These are phyloP conservation scores for Fabriciana adippe DNA, from an alignment of 2,888 invertebrate species.

Conservation along the genomic window DNA sequence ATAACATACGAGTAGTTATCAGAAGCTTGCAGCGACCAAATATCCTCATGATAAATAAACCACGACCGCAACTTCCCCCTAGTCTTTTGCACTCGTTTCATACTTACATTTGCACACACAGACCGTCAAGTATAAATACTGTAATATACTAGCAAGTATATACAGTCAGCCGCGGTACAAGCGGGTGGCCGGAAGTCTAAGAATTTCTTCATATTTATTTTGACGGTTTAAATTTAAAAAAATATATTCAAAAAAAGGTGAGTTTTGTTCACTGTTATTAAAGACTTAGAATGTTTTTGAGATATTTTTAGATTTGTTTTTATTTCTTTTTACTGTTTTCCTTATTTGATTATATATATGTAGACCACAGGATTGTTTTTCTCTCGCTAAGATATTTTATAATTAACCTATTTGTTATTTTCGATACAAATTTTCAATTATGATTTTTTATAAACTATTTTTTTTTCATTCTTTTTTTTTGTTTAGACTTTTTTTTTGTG, in stretches of 20 bases:
- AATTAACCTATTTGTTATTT: too few species aligned
- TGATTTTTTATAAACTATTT: background rate
- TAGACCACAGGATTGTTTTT: too few species aligned
- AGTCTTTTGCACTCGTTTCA: conserved; percentile 26
- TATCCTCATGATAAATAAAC: conserved; percentile 30
- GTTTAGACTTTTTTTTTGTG: background rate
- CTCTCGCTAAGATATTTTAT: too few species aligned
- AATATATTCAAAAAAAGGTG: background rate
- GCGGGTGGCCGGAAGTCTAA: conserved; percentile 38
- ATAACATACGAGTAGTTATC: conserved; percentile 8
- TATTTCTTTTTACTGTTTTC: too few species aligned
- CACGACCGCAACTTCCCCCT: conserved; percentile 8
- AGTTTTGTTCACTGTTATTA: background rate
- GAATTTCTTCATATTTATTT: conserved; percentile 3
- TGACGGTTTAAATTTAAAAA: conserved; percentile 3
- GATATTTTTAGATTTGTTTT: too few species aligned
- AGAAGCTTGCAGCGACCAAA: background rate
- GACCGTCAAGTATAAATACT: conserved; percentile 12
- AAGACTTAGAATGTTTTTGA: too few species aligned
- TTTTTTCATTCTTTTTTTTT: background rate
- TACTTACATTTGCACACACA: background rate
- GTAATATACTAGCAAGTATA: background rate
- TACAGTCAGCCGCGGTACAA: conserved; percentile 41
- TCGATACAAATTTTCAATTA: too few species aligned
- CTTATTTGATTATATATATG: too few species aligned